Conservation (phyloP, 2,113 vertebrate genomes). For the Pteronura brasiliensis region DNA sequence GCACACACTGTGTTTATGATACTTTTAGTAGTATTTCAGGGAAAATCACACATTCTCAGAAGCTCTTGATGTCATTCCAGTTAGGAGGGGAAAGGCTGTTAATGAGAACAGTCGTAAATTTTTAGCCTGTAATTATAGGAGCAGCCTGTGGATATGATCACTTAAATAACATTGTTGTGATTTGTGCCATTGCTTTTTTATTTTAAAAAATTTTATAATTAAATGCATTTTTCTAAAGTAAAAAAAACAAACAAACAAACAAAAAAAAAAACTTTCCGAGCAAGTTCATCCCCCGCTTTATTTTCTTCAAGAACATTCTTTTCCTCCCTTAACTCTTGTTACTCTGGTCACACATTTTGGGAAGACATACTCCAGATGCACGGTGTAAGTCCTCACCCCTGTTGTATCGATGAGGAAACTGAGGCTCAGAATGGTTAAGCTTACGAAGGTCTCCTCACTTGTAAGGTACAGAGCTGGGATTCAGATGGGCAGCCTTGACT, state of each 20-base stretch:
- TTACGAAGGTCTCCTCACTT: background rate
- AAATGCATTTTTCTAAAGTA: conserved; percentile 79
- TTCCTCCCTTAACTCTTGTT: background rate
- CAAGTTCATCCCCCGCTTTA: no score
- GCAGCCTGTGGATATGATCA: conserved; percentile 73
- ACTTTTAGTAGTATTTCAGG: conserved; percentile 59
- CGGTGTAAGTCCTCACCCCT: background rate
- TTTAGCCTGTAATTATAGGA: conserved; percentile 66
- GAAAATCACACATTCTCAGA: conserved; percentile 58
- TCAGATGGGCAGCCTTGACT: background rate
- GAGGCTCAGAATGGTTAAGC: background rate
- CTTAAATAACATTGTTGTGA: conserved; percentile 72
- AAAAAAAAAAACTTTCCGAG: no score
- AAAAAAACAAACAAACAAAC: no score
- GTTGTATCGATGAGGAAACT: background rate
- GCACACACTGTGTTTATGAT: conserved; percentile 63
- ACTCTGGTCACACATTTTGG: background rate
- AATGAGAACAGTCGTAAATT: conserved; percentile 68
- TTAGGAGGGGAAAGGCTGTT: conserved; percentile 68
- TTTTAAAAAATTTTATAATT: conserved; percentile 84
- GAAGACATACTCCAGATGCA: background rate
- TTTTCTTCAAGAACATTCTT: background rate
- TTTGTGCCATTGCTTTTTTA: conserved; percentile 84
- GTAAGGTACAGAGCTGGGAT: background rate
- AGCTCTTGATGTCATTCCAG: conserved; percentile 71